Conservation (phyloP, 2,797 vertebrate genomes). For the Tadarida brasiliensis region DNA sequence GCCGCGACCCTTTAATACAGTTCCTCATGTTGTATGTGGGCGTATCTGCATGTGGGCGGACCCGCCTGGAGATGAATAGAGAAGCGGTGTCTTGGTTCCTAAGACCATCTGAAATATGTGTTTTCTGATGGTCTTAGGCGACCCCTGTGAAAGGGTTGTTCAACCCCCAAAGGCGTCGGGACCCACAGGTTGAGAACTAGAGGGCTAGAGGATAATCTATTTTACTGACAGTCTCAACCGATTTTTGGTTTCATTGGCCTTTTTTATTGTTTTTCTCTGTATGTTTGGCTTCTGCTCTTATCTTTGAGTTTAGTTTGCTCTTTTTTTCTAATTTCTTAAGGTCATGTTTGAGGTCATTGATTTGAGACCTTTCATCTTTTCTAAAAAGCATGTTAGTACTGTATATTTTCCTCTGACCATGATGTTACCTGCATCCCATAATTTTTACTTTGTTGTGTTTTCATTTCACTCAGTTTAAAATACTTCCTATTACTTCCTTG, state of each 20-base stretch:
- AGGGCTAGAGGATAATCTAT: background rate
- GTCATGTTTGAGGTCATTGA: background rate
- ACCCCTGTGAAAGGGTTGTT: too few species aligned
- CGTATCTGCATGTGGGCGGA: too few species aligned
- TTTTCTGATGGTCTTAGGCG: too few species aligned
- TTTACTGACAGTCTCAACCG: background rate
- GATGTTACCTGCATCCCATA: background rate
- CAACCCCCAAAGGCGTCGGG: too few species aligned
- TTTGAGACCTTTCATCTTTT: slow-evolving; percentile 1
- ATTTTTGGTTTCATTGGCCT: background rate
- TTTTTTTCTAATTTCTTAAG: slow-evolving; percentile 8
- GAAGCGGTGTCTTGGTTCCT: too few species aligned
- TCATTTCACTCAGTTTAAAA: slow-evolving; percentile 27
- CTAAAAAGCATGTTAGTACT: background rate
- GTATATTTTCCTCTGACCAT: slow-evolving; percentile 5
- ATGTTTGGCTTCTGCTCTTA: background rate
- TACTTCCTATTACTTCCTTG: slow-evolving; percentile 21
- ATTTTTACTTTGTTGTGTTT: background rate
- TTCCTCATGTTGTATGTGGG: too few species aligned
- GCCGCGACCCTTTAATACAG: too few species aligned
- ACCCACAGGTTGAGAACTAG: too few species aligned
- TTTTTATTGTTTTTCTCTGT: background rate
- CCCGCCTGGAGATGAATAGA: too few species aligned
- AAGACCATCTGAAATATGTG: too few species aligned
- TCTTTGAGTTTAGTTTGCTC: slow-evolving; percentile 24